Base-by-base conservation (phyloP, 1,140 invertebrate genomes). In the Druon quercuslanigerum region DNA sequence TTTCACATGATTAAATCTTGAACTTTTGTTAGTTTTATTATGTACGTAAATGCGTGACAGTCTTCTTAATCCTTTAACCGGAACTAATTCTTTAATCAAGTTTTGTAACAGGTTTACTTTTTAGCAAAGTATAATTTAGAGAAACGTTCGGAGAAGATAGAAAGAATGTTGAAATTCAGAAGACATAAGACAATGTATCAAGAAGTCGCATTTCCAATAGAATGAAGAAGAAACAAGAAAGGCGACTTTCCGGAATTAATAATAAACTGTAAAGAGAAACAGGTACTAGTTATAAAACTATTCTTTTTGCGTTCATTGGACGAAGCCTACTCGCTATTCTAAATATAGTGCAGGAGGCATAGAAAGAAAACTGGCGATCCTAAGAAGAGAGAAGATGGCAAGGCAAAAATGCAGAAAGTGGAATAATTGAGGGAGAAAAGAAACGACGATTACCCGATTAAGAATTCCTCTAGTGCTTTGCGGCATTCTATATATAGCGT, bases 381-480 rank as follows among this genome's bases (percentile, higher is more conserved):
- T 66, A 66, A 66, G 60, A 66, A 66, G n/a, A 66, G 60, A 66
- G 60, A 66, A 66, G 25, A 66, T 66, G 60, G 60, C 60, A 66
- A 66, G 12, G 60, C 40, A 66, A 66, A 66, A 66, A 66, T 66
- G 60, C 60, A 66, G 60, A 66, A 66, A 66, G 60, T 66, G 60
- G 60, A 66, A 66, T 66, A 66, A 33, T 66, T 66, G 60, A 66
- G 33, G 60, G 60, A 66, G 60, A 66, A 66, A 66, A 66, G 60
- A 66, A 66, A 66, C 60, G 60, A 66, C 60, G 60, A 66, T 66
- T 66, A 66, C 60, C 60, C 60, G 60, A 66, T 66, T 66, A 66
- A 66, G 60, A 66, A 66, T 66, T 66, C 60, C 60, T 66, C 60
- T 66, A 66, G 60, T 66, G 60, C 60, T 66, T 66, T 13, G 60